Percentiles rank a stretch among this genome's conserved stretches.
These are phyloP conservation scores for Conops quadrifasciatus DNA, from an alignment of 2,888 invertebrate genomes.

Conservation along the genomic window DNA sequence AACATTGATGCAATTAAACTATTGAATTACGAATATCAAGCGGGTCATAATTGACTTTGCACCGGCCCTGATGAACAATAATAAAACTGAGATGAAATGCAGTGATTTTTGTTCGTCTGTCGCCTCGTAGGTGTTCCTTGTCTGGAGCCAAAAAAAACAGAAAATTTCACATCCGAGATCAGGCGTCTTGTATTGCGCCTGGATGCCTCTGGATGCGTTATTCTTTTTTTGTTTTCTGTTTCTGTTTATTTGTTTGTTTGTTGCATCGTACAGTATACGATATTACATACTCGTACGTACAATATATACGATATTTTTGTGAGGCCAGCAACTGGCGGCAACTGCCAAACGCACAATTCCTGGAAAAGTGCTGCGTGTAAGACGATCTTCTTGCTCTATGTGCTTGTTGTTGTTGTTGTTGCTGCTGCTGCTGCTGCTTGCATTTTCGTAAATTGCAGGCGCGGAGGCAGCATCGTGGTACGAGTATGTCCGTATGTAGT, in stretches of 20 bases:
- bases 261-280: no score
- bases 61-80: no score
- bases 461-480: background rate
- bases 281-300: no score
- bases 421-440: conserved; percentile 11
- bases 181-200: background rate
- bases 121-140: conserved; percentile 31
- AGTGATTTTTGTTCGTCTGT: conserved; percentile 25
- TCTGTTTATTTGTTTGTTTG: background rate
- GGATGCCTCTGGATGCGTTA: background rate
- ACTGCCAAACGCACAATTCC: conserved; percentile 35
- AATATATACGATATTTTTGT: no score
- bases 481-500: background rate
- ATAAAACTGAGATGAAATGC: conserved; percentile 4
- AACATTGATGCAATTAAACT: no score
- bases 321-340: conserved; percentile 32
- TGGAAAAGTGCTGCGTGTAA: conserved; percentile 32
- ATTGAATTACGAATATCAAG: no score
- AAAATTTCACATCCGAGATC: conserved; percentile 33
- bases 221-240: background rate
- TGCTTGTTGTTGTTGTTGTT: background rate
- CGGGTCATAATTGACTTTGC: no score
- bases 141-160: conserved; percentile 22
- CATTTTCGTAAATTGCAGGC: conserved; percentile 33
- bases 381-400: conserved; percentile 21